Evolutionary conservation across 1,140 invertebrate genomes (phyloP).

Genomic region (Octopus sinensis): DNA sequence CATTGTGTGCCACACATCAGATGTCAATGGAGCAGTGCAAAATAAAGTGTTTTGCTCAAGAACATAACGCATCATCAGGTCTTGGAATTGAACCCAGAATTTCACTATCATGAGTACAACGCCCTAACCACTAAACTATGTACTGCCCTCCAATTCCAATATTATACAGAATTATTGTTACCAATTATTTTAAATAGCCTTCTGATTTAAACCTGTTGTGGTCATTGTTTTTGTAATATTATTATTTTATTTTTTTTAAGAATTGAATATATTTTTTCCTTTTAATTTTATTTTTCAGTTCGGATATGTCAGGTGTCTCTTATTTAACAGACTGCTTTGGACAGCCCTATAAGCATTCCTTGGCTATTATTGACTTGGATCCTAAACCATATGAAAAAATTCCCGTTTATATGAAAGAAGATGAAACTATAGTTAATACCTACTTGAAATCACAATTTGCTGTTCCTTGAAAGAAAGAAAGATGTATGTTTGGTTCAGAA

Average conservation of each 20-base stretch:
- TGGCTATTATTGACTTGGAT: constrained; percentile 48
- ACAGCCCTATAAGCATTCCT: constrained; percentile 38
- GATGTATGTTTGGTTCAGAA: too few relatives aligned
- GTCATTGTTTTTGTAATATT: not conserved
- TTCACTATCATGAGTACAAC: too few relatives aligned
- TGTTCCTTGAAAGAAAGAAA: not conserved
- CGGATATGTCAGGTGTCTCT: not conserved
- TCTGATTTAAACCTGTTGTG: too few relatives aligned
- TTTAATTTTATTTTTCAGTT: constrained; percentile 3
- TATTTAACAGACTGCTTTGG: constrained; percentile 33
- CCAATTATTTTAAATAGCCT: too few relatives aligned
- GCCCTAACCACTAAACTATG: too few relatives aligned
- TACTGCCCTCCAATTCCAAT: too few relatives aligned
- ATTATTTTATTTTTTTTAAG: not conserved
- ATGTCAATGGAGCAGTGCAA: too few relatives aligned
- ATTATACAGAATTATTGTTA: too few relatives aligned
- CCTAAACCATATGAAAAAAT: constrained; percentile 51
- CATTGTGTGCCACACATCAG: too few relatives aligned
- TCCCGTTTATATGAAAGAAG: constrained; percentile 38
- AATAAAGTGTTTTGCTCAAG: too few relatives aligned
- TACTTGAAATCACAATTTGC: not conserved
- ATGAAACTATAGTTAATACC: constrained; percentile 17
- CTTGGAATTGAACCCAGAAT: too few relatives aligned
- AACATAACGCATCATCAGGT: too few relatives aligned
- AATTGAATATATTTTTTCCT: not conserved